Evolutionary conservation across 2,797 vertebrate species (phyloP).

Genomic region (Ctenopoma kingsleyae): DNA sequence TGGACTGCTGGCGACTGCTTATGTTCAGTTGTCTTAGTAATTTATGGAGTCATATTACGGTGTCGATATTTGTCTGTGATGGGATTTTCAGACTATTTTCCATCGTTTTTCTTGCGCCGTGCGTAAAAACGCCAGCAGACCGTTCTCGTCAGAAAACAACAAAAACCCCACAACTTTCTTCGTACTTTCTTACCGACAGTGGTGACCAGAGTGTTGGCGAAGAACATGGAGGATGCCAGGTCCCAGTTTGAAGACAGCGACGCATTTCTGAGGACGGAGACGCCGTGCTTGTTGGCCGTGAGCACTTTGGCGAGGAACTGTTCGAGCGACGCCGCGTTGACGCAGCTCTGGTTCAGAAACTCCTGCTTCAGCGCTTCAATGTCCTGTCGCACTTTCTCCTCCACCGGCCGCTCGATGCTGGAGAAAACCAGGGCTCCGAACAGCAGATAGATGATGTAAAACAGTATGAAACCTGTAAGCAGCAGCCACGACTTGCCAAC

Average conservation of each 20-base stretch:
- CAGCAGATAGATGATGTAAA: constrained; percentile 87
- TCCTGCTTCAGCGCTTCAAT: constrained; percentile 81
- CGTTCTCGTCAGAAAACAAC: background rate
- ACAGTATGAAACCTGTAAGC: constrained; percentile 80
- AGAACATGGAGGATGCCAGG: constrained; percentile 91
- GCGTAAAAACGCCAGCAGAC: constrained; percentile 29
- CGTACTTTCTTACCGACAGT: constrained; percentile 88
- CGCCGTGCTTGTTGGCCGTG: constrained; percentile 88
- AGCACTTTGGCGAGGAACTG: constrained; percentile 84
- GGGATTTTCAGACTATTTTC: too few relatives aligned
- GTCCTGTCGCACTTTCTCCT: constrained; percentile 84
- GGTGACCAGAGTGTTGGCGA: constrained; percentile 92
- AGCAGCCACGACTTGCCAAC: constrained; percentile 81
- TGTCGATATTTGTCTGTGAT: background rate
- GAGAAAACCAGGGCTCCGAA: constrained; percentile 91
- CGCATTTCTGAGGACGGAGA: constrained; percentile 82
- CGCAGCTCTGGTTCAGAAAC: constrained; percentile 88
- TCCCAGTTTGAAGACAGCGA: constrained; percentile 87
- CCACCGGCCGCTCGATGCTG: constrained; percentile 88
- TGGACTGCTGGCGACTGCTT: fast-evolving
- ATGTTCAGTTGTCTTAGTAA: background rate
- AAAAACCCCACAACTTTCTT: background rate
- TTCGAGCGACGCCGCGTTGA: constrained; percentile 84
- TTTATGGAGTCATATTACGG: too few relatives aligned
- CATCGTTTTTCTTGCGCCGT: background rate